Percentiles rank a stretch among this genome's conserved stretches.
Evolutionary conservation across 2,113 vertebrate species (phyloP).

Genomic region (Chelonoidis abingdonii): DNA sequence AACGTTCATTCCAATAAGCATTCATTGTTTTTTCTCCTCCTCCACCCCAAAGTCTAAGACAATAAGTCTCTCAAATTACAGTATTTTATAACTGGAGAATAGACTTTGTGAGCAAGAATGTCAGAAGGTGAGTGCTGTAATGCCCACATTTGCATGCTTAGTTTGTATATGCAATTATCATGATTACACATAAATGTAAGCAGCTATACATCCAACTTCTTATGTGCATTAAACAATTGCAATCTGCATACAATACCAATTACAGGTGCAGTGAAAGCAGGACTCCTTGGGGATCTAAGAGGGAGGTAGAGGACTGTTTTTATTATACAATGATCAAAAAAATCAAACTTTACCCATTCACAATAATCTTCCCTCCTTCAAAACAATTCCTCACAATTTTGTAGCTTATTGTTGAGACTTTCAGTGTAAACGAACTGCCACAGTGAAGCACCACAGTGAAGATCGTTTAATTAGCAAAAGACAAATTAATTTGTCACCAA

Average conservation of each 20-base stretch:
- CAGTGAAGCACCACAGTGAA: not conserved
- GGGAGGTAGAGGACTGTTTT: not conserved
- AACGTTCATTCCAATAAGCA: not conserved
- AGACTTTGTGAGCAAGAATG: not conserved
- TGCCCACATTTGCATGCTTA: not conserved
- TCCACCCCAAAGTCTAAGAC: not conserved
- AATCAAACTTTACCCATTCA: not conserved
- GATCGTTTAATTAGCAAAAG: not conserved
- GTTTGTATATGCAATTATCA: not conserved
- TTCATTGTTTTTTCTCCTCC: not conserved
- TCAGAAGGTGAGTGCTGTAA: fast-evolving
- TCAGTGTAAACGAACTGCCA: not conserved
- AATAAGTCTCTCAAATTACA: not conserved
- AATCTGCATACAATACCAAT: not conserved
- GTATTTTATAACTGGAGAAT: not conserved
- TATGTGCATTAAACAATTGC: not conserved
- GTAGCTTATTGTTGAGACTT: not conserved
- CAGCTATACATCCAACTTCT: not conserved
- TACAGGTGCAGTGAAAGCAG: not conserved
- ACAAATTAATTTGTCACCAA: not conserved
- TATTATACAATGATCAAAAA: not conserved
- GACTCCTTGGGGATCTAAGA: not conserved
- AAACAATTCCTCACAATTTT: not conserved
- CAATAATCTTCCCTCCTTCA: not conserved
- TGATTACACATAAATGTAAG: not conserved